Percentiles rank a stretch among this genome's conserved stretches.
Evolutionary conservation across 2,888 invertebrate species (phyloP).

Genomic region (Andrena bicolor): DNA sequence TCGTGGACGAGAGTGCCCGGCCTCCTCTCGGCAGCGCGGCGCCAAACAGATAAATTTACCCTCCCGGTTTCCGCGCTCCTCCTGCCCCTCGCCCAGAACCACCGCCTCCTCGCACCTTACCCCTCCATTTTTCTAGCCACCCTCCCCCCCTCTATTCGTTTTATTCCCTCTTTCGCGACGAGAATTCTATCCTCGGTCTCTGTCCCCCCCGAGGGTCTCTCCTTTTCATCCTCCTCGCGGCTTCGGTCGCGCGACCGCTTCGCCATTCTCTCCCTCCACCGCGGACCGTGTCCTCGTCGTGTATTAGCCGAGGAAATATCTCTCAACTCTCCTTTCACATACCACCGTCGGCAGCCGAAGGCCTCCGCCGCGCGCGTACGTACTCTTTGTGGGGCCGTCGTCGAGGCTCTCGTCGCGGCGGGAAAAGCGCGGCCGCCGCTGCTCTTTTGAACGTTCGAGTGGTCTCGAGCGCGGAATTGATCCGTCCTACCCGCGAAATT

Average conservation of each 20-base stretch:
- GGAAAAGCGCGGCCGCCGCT: conserved; percentile 44
- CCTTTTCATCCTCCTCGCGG: neutral
- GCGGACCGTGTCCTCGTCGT: conserved; percentile 42
- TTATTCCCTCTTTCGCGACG: conserved; percentile 25
- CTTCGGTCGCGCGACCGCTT: conserved; percentile 47
- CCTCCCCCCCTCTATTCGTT: conserved; percentile 32
- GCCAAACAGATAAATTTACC: conserved; percentile 76
- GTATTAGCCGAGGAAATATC: conserved; percentile 61
- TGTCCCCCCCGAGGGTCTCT: neutral
- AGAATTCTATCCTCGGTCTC: conserved; percentile 11
- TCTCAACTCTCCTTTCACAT: conserved; percentile 66
- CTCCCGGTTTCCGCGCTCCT: conserved; percentile 46
- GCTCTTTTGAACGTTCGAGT: conserved; percentile 27
- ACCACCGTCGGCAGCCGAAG: conserved; percentile 53
- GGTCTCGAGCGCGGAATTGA: neutral
- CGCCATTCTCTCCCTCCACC: conserved; percentile 14
- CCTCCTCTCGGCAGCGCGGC: conserved; percentile 71
- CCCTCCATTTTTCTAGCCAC: conserved; percentile 36
- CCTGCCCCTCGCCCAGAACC: conserved; percentile 18
- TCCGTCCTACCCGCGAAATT: conserved; percentile 8
- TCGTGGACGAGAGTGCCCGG: conserved; percentile 48
- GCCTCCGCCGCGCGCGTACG: conserved; percentile 42
- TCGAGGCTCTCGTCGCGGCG: conserved; percentile 33
- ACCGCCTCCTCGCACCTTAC: conserved; percentile 16
- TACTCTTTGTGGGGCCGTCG: conserved; percentile 44